Conservation (phyloP, 1,140 invertebrate species). For the Anoplophora glabripennis region DNA sequence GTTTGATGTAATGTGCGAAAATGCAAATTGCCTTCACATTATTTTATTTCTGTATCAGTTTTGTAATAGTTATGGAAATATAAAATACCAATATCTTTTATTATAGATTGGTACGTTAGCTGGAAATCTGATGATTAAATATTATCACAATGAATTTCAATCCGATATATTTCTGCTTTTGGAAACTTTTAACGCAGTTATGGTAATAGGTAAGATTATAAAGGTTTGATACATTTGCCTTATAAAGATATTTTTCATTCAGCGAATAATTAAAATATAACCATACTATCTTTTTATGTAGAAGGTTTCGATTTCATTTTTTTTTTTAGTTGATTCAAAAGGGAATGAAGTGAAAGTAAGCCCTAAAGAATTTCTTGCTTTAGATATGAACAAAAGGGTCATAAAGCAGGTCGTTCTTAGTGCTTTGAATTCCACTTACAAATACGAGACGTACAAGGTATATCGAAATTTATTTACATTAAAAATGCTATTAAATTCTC, state of each 20-base stretch:
- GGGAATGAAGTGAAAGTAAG: conserved; percentile 38
- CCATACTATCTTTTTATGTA: no score
- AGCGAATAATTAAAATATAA: no score
- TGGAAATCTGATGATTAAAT: conserved; percentile 78
- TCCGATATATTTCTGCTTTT: conserved; percentile 77
- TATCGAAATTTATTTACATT: neutral
- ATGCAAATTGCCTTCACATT: no score
- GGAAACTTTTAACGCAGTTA: conserved; percentile 64
- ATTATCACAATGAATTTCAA: conserved; percentile 70
- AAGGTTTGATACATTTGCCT: no score
- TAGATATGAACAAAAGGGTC: conserved; percentile 62
- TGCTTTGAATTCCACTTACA: conserved; percentile 48
- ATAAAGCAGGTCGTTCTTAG: conserved; percentile 53
- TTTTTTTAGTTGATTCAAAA: conserved; percentile 35
- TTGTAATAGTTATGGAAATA: no score
- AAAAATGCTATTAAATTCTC: no score
- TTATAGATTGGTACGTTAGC: conserved; percentile 72
- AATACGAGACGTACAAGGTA: conserved; percentile 59
- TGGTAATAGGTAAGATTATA: conserved; percentile 57
- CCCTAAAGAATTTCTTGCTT: conserved; percentile 55
- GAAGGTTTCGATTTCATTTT: no score
- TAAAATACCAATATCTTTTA: no score
- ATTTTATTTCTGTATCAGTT: no score
- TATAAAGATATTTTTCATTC: no score
- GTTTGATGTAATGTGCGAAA: no score